phyloP scores from a whole-genome alignment of 2,113 vertebrate species.

The Hippolais icterina region DNA sequence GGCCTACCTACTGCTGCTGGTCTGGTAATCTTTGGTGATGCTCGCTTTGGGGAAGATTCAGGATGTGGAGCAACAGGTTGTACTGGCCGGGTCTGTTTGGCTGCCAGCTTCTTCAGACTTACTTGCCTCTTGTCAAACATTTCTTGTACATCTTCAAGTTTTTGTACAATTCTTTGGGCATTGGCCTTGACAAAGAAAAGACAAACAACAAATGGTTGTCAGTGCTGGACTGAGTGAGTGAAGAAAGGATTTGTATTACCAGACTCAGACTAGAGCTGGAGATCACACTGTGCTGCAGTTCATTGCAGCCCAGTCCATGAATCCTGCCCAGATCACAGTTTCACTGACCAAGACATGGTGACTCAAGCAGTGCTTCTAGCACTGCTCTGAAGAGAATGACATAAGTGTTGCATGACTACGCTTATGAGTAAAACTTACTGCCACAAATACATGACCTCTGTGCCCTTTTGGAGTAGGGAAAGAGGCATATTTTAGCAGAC shows the following conservation, averaged over 20 bases:
- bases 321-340: not conserved
- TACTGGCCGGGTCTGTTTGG: conserved; percentile 91
- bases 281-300: not conserved
- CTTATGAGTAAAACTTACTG: not conserved
- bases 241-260: not conserved
- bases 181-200: conserved; percentile 72
- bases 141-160: conserved; percentile 88
- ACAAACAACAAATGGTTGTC: not conserved
- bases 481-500: not conserved
- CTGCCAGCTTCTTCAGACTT: conserved; percentile 90
- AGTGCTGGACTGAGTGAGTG: not conserved
- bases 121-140: conserved; percentile 92
- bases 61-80: conserved; percentile 93
- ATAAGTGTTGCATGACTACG: not conserved
- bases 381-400: not conserved
- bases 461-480: not conserved
- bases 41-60: conserved; percentile 90
- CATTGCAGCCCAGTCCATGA: not conserved
- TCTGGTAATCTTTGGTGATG: conserved; percentile 77
- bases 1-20: conserved; percentile 74
- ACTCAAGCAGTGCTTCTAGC: not conserved
- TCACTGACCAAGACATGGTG: not conserved
- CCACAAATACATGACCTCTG: not conserved
- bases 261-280: not conserved
- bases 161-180: conserved; percentile 83